A percentile compares a stretch with the other conserved stretches of the same genome.
phyloP scores from a whole-genome alignment of 1,140 invertebrate genomes.

The Camponotus floridanus region DNA sequence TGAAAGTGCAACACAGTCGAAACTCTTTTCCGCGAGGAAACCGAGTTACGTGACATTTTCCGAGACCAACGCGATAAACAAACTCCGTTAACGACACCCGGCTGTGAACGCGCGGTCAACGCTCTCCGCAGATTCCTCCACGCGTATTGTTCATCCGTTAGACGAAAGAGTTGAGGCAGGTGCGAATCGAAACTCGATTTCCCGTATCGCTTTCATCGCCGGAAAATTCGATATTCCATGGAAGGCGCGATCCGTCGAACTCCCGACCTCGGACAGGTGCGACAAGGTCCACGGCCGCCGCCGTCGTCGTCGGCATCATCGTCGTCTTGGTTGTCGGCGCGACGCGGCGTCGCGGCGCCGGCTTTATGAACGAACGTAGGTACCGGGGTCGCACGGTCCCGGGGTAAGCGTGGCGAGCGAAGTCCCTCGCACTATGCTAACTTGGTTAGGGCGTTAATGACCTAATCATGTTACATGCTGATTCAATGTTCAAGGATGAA shows the following conservation, averaged over 20 bases:
- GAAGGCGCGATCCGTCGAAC: slow-evolving; percentile 52
- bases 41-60: slow-evolving; percentile 34
- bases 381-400: slow-evolving; percentile 67
- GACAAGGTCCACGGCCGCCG: slow-evolving; percentile 27
- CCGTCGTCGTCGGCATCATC: neutral
- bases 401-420: slow-evolving; percentile 81
- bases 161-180: neutral
- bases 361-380: slow-evolving; percentile 81
- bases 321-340: slow-evolving; percentile 59
- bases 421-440: slow-evolving; percentile 86
- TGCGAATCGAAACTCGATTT: slow-evolving; percentile 45
- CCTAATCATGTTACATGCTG: slow-evolving; percentile 86
- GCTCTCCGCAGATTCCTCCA: neutral
- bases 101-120: neutral
- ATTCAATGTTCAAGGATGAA: slow-evolving; percentile 87
- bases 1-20: neutral
- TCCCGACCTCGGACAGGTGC: slow-evolving; percentile 44
- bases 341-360: slow-evolving; percentile 46
- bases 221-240: slow-evolving; percentile 64
- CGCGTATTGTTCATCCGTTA: slow-evolving; percentile 27
- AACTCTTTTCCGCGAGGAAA: slow-evolving; percentile 11
- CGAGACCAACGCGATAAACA: slow-evolving; percentile 37
- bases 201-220: slow-evolving; percentile 54
- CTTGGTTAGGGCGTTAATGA: slow-evolving; percentile 86
- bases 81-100: slow-evolving; percentile 31